Conservation (phyloP, 2,888 invertebrate genomes). For the Drosophila nigricruria region DNA sequence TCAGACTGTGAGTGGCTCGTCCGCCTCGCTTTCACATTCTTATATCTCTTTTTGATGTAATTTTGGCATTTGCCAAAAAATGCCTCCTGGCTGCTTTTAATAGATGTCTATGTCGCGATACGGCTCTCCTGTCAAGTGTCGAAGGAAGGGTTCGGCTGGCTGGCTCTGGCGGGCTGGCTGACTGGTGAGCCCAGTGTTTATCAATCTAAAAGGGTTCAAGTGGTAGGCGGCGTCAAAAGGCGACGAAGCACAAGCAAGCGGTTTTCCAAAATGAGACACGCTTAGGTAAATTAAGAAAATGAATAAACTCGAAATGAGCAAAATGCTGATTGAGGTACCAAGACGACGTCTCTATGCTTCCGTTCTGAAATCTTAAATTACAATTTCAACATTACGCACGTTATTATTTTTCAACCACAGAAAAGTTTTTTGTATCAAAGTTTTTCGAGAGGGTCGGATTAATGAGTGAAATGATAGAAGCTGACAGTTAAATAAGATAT, state of each 20-base stretch:
- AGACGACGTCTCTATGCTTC: conserved; percentile 24
- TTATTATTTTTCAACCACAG: conserved; percentile 80
- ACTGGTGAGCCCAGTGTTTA: conserved; percentile 2
- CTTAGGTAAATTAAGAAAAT: conserved; percentile 74
- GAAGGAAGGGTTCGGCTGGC: conserved; percentile 8
- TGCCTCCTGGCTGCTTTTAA: conserved; percentile 46
- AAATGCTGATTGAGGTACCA: conserved; percentile 33
- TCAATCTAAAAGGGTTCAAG: conserved; percentile 42
- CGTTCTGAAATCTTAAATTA: conserved; percentile 82
- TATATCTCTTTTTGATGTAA: conserved; percentile 76
- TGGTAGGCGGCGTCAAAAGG: conserved; percentile 58
- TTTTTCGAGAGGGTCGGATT: conserved; percentile 13
- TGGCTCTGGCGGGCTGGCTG: neutral
- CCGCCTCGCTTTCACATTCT: conserved; percentile 54
- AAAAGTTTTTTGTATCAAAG: conserved; percentile 9
- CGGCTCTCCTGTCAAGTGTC: conserved; percentile 24
- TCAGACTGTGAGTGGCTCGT: conserved; percentile 4
- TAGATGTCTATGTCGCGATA: conserved; percentile 71
- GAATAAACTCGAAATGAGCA: conserved; percentile 57
- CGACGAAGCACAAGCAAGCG: conserved; percentile 56
- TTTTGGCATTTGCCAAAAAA: conserved; percentile 78
- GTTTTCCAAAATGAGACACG: conserved; percentile 66
- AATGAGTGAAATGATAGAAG: conserved; percentile 16
- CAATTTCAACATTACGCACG: conserved; percentile 84
- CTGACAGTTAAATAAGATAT: conserved; percentile 35